Percentiles rank a stretch among this genome's conserved stretches.
These are phyloP conservation scores for Corythornis cristatus DNA, from an alignment of 2,113 vertebrate genomes.

Conservation along the genomic window DNA sequence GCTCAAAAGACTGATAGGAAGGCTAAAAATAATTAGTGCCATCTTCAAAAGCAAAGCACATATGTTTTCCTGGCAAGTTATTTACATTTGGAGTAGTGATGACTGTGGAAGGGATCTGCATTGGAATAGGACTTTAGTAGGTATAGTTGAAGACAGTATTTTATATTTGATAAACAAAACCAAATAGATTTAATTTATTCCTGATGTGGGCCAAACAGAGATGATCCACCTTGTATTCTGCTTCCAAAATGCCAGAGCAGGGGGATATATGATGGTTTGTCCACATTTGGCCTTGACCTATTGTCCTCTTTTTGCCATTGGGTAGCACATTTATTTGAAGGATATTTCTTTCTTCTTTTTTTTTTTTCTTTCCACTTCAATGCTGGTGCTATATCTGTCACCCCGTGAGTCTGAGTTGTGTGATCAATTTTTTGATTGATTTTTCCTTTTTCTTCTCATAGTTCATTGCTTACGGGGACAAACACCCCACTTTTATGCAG, in stretches of 20 bases:
- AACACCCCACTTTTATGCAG: neutral
- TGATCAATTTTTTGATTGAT: neutral
- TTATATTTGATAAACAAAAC: neutral
- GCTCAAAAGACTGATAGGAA: neutral
- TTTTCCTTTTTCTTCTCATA: neutral
- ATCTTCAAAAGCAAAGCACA: neutral
- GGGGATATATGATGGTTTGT: rapidly evolving
- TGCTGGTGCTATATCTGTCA: neutral
- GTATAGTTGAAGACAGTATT: neutral
- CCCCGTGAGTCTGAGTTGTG: neutral
- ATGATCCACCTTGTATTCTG: neutral
- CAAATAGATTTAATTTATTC: neutral
- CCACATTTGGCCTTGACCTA: neutral
- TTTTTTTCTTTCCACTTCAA: neutral
- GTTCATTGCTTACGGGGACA: neutral
- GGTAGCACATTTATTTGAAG: neutral
- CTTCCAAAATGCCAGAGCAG: neutral
- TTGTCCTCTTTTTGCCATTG: neutral
- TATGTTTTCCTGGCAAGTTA: neutral
- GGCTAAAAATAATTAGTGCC: neutral
- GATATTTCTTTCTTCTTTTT: neutral
- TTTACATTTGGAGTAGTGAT: neutral
- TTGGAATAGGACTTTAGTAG: neutral
- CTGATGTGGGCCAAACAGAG: neutral
- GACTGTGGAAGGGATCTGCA: neutral